Evolutionary conservation across 1,140 invertebrate species (phyloP).

Genomic region (Zaprionus nigranus): DNA sequence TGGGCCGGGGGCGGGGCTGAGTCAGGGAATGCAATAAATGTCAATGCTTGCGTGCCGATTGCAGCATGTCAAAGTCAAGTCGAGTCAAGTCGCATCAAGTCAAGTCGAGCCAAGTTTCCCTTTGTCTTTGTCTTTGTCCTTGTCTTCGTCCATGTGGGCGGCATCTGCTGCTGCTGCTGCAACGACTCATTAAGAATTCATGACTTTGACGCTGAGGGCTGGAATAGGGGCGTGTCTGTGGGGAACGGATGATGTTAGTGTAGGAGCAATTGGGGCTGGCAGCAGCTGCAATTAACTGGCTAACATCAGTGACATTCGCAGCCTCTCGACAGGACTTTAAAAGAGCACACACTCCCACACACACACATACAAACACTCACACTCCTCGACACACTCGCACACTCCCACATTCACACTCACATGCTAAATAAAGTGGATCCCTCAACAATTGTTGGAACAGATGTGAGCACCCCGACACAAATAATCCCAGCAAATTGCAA

Average conservation of each 20-base stretch:
- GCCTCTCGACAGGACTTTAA: conserved; percentile 9
- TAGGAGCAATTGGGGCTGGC: background rate
- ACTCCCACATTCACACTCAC: background rate
- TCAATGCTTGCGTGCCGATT: conserved; percentile 28
- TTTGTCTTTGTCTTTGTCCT: conserved; percentile 26
- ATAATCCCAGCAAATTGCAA: background rate
- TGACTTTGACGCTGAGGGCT: conserved; percentile 35
- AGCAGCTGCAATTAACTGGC: conserved; percentile 20
- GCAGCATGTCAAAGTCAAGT: conserved; percentile 34
- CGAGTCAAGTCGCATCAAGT: conserved; percentile 16
- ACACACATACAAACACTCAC: background rate
- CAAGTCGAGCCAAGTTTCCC: conserved; percentile 21
- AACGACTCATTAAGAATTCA: conserved; percentile 54
- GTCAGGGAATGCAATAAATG: conserved; percentile 22
- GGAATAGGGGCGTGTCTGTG: background rate
- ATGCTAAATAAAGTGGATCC: background rate
- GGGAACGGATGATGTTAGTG: background rate
- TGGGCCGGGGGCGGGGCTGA: background rate
- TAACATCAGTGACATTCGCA: conserved; percentile 1
- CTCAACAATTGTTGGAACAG: background rate
- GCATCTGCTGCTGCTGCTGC: conserved; percentile 19
- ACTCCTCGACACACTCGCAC: background rate
- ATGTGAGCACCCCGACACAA: background rate
- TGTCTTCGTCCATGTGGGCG: conserved; percentile 10
- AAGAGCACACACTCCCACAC: background rate